These are phyloP conservation scores for Tapirus indicus DNA, from an alignment of 2,797 vertebrate species.

Conservation along the genomic window DNA sequence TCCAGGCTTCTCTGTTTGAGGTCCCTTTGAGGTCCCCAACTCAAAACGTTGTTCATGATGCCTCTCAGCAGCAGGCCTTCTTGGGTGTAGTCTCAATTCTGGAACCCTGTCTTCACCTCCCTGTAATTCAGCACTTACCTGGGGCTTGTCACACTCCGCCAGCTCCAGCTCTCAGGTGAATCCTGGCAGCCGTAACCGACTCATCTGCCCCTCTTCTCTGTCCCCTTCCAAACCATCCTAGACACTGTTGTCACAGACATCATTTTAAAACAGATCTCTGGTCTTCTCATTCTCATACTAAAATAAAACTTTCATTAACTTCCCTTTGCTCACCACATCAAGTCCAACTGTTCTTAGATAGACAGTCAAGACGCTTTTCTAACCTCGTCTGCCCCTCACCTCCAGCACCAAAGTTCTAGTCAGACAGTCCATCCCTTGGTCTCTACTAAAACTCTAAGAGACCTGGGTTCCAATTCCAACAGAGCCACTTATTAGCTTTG, in stretches of 20 bases:
- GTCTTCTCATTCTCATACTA: constrained; percentile 16
- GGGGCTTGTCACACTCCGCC: background rate
- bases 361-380: constrained; percentile 25
- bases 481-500: background rate
- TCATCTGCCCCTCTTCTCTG: background rate
- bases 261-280: constrained; percentile 23
- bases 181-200: background rate
- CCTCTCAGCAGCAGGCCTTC: background rate
- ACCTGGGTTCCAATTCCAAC: background rate
- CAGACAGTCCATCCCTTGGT: background rate
- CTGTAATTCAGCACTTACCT: background rate
- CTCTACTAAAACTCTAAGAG: constrained; percentile 47
- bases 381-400: background rate
- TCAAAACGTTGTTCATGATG: background rate
- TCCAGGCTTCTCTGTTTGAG: background rate
- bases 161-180: background rate
- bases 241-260: background rate
- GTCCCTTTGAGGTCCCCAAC: background rate
- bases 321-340: background rate
- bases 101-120: background rate
- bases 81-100: background rate
- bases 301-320: constrained; percentile 33
- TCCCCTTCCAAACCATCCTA: background rate
- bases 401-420: constrained; percentile 2
- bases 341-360: background rate